Evolutionary conservation across 2,888 invertebrate species (phyloP), one percentile per base, ranked within the genome.

Genomic region (Agonopterix subpropinquella): DNA sequence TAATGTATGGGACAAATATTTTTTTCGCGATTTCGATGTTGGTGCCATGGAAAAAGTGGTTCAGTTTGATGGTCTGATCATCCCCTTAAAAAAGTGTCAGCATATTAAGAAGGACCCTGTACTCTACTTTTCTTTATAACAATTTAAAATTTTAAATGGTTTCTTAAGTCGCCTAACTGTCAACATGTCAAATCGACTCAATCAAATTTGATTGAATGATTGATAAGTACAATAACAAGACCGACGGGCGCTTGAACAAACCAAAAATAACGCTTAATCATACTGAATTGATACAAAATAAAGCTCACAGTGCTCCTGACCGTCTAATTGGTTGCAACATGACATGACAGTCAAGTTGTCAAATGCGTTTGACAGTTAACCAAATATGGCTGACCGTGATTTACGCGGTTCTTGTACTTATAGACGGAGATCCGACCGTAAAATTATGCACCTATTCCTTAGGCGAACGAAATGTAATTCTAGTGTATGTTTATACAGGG

Each of bases 361-460:
- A 49, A 28, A 44, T 49, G 43, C 47, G 41, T 41, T 53, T 52
- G 57, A 57, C 57, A 57, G 57, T 57, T 57, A 57, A 46, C 46
- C 49, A 57, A 57, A 57, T 50, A 54, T 54, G 54, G 52, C 52
- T 36, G 50, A 9, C 42, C 47, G 48, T 51, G 54, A 28, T 28
- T 28, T 28, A 28, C 28, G 28, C 28, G 5, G 5, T 28, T 28
- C 28, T 5, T 28, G 28, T 28, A 18, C 4, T 2, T 18, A 18
- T 4, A 18, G 15, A n/a, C n/a, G n/a, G n/a, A n/a, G n/a, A n/a
- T n/a, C n/a, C n/a, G n/a, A n/a, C n/a, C n/a, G n/a, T n/a, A n/a
- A n/a, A n/a, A n/a, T n/a, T n/a, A n/a, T n/a, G n/a, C n/a, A n/a
- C n/a, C n/a, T n/a, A n/a, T n/a, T n/a, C n/a, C n/a, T n/a, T n/a